A percentile compares a stretch with the other conserved stretches of the same genome.
These are phyloP conservation scores for Limnephilus lunatus DNA, from an alignment of 2,888 invertebrate genomes.

Conservation along the genomic window DNA sequence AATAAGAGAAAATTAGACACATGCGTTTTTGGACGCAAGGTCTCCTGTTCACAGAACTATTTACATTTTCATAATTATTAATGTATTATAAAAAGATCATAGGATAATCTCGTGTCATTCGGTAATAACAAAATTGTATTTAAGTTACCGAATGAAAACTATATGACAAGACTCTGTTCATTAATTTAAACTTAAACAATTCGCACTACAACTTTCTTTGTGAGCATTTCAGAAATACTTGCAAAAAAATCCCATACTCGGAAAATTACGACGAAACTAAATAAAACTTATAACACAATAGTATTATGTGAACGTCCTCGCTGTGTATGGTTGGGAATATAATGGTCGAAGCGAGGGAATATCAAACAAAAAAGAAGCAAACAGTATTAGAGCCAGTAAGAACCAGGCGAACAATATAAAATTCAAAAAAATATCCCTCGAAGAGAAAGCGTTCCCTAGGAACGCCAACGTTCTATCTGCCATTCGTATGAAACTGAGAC, in stretches of 20 bases:
- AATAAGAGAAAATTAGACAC: too few species aligned
- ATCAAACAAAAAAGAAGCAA: not conserved
- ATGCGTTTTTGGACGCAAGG: too few species aligned
- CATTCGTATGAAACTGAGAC: too few species aligned
- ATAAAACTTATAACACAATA: not conserved
- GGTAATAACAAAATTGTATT: not conserved
- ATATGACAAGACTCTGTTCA: not conserved
- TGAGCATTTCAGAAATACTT: not conserved
- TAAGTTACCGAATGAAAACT: not conserved
- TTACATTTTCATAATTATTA: too few species aligned
- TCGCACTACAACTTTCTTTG: not conserved
- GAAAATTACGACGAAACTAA: constrained; percentile 17
- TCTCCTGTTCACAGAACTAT: too few species aligned
- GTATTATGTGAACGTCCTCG: not conserved
- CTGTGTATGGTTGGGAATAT: not conserved
- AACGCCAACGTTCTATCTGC: too few species aligned
- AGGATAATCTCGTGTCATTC: not conserved
- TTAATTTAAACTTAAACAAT: not conserved
- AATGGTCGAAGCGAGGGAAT: not conserved
- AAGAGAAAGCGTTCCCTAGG: not conserved
- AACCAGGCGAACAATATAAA: constrained; percentile 12
- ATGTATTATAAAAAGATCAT: not conserved
- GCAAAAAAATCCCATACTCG: not conserved
- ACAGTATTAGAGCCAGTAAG: not conserved
- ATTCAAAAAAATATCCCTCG: not conserved